Evolutionary conservation across 1,140 invertebrate species (phyloP).

Genomic region (Drosophila ficusphila): DNA sequence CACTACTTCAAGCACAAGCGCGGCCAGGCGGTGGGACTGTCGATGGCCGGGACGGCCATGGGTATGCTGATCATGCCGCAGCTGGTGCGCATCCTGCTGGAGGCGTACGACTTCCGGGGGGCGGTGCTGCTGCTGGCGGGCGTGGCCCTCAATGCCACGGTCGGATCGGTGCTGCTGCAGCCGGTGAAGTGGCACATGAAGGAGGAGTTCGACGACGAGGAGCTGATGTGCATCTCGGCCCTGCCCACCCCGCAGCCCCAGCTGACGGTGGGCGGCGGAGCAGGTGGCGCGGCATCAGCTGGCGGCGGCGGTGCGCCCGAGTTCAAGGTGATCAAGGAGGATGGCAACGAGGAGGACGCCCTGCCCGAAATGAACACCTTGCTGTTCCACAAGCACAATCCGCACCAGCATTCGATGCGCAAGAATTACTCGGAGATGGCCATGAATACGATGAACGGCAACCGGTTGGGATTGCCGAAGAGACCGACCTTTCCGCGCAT

Average conservation of each 20-base stretch:
- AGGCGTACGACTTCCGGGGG: constrained; percentile 87
- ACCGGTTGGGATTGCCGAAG: constrained; percentile 69
- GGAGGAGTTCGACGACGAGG: constrained; percentile 86
- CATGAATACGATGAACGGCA: constrained; percentile 82
- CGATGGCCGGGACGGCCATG: constrained; percentile 90
- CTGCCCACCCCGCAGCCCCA: constrained; percentile 70
- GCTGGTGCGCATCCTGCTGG: constrained; percentile 87
- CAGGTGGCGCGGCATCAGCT: constrained; percentile 12
- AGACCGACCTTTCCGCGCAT: constrained; percentile 82
- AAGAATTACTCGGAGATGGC: constrained; percentile 83
- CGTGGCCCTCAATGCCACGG: constrained; percentile 87
- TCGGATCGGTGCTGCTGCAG: constrained; percentile 88
- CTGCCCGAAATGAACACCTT: constrained; percentile 83
- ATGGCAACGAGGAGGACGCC: constrained; percentile 84
- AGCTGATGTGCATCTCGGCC: constrained; percentile 85
- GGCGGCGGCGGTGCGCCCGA: constrained; percentile 44
- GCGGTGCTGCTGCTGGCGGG: constrained; percentile 88
- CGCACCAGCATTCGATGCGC: constrained; percentile 65
- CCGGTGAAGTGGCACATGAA: constrained; percentile 88
- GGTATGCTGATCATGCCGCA: constrained; percentile 91
- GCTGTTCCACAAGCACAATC: constrained; percentile 72
- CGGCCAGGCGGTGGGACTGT: constrained; percentile 90
- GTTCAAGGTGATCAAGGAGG: constrained; percentile 80
- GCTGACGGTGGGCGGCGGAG: constrained; percentile 29
- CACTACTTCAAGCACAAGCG: constrained; percentile 90